phyloP scores from a whole-genome alignment of 2,888 invertebrate species.

The Lasioglossum leucozonium region DNA sequence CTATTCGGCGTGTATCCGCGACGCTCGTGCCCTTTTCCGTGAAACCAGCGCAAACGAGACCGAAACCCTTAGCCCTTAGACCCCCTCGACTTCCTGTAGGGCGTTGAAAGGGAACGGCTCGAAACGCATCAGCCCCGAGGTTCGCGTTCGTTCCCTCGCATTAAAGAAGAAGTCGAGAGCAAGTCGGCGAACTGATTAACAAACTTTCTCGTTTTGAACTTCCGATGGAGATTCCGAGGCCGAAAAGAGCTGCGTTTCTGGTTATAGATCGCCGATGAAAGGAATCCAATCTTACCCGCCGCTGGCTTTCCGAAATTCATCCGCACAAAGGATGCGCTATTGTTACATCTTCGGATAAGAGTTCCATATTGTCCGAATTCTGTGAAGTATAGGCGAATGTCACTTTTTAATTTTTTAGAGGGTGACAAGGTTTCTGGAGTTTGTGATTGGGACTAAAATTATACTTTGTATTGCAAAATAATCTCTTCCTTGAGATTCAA shows the following conservation, averaged over 20 bases:
- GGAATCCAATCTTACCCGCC: neutral
- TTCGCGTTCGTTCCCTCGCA: neutral
- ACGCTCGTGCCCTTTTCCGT: neutral
- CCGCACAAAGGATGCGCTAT: neutral
- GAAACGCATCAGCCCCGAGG: neutral
- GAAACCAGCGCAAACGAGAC: neutral
- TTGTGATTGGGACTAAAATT: neutral
- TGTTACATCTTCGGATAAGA: neutral
- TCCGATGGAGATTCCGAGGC: neutral
- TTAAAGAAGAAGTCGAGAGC: slow-evolving; percentile 4
- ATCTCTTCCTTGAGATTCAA: no score
- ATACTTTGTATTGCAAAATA: no score
- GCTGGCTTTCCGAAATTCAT: neutral
- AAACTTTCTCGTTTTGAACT: slow-evolving; percentile 9
- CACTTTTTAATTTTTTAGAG: neutral
- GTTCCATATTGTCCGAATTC: neutral
- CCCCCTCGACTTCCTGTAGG: neutral
- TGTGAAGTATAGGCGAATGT: no score
- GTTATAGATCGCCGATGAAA: neutral
- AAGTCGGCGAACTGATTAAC: slow-evolving; percentile 3
- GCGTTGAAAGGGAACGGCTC: neutral
- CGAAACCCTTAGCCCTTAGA: neutral
- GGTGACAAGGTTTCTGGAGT: neutral
- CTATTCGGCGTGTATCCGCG: neutral
- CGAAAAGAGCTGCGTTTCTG: neutral